Conservation (phyloP, 1,140 invertebrate genomes). For the Rhizoglyphus robini region DNA sequence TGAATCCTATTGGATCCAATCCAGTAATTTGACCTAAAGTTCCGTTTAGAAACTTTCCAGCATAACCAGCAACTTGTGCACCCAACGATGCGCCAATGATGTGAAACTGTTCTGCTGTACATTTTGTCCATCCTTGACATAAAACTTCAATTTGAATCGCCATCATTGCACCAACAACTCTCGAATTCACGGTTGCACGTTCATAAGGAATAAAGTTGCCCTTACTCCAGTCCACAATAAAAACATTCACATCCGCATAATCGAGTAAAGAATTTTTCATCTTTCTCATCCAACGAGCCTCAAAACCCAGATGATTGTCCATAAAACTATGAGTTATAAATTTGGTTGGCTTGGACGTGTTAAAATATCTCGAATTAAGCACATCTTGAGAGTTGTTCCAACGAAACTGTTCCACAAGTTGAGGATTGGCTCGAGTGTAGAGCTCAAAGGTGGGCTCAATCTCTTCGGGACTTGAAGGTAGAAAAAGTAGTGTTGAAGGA, state of each 20-base stretch:
- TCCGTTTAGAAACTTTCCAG: slow-evolving; percentile 28
- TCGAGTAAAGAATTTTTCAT: slow-evolving; percentile 26
- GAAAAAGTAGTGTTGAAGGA: neutral
- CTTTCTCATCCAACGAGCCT: slow-evolving; percentile 18
- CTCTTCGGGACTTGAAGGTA: neutral
- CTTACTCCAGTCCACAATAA: slow-evolving; percentile 40
- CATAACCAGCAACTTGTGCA: slow-evolving; percentile 36
- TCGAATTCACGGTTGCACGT: slow-evolving; percentile 32
- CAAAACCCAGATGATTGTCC: slow-evolving; percentile 35
- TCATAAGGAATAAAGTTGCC: slow-evolving; percentile 28
- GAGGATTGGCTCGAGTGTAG: neutral
- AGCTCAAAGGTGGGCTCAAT: neutral
- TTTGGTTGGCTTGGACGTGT: neutral
- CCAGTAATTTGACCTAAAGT: slow-evolving; percentile 42
- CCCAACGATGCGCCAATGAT: slow-evolving; percentile 38
- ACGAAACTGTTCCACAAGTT: neutral
- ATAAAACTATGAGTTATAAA: slow-evolving; percentile 46
- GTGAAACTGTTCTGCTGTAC: slow-evolving; percentile 27
- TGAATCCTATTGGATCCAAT: slow-evolving; percentile 72
- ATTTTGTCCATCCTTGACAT: too few relatives aligned
- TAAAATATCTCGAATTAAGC: neutral
- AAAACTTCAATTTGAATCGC: slow-evolving; percentile 28
- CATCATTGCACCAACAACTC: slow-evolving; percentile 32
- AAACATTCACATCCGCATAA: slow-evolving; percentile 32
- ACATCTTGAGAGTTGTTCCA: neutral